Evolutionary conservation across 1,140 invertebrate genomes (phyloP).

Genomic region (Metopolophium dirhodum): DNA sequence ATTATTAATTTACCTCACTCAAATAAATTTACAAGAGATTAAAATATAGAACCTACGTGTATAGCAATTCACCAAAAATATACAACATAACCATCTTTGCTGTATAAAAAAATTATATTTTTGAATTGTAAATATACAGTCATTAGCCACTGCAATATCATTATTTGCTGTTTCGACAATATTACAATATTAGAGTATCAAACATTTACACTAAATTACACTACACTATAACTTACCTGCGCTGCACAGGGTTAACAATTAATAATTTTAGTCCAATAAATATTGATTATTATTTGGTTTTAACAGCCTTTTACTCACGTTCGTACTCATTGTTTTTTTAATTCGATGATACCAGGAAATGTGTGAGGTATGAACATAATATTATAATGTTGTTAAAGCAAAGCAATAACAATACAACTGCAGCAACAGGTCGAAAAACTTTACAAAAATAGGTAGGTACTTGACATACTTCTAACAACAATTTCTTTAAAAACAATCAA

Average conservation of each 20-base stretch:
- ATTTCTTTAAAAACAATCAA: no score
- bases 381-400: not conserved
- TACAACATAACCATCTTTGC: not conserved
- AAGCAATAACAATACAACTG: slow-evolving; percentile 17
- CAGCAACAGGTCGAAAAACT: not conserved
- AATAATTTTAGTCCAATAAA: not conserved
- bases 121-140: not conserved
- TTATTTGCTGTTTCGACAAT: not conserved
- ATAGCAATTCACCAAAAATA: no score
- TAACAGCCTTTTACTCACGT: not conserved
- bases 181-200: no score
- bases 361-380: not conserved
- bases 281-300: not conserved
- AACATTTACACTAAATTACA: not conserved
- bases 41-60: not conserved
- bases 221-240: not conserved
- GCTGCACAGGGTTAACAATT: not conserved
- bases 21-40: not conserved
- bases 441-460: no score
- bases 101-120: not conserved
- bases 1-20: not conserved
- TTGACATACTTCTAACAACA: no score
- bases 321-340: not conserved
- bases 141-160: not conserved
- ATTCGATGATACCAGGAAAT: not conserved